These are phyloP conservation scores for Rhamnusium bicolor DNA, from an alignment of 2,888 invertebrate species.

Conservation along the genomic window DNA sequence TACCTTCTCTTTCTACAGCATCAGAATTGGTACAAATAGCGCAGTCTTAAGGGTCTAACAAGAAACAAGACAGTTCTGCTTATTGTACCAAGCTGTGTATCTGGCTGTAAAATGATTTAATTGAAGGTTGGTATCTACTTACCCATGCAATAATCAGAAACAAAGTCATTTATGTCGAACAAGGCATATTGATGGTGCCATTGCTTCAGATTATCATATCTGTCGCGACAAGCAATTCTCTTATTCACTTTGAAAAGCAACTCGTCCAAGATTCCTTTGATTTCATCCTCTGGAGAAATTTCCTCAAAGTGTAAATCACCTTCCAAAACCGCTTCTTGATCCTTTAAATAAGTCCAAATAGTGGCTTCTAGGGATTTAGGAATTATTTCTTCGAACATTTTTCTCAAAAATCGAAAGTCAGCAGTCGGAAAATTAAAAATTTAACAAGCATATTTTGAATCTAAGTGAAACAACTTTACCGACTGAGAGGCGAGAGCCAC, in stretches of 20 bases:
- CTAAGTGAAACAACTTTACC: not conserved
- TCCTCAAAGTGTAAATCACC: not conserved
- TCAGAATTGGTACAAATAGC: too few species aligned
- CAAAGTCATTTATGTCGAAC: conserved; percentile 56
- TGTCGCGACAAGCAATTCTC: conserved; percentile 56
- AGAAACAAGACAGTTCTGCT: too few species aligned
- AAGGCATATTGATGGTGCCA: conserved; percentile 63
- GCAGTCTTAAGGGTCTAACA: too few species aligned
- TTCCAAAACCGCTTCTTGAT: not conserved
- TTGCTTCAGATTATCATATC: conserved; percentile 55
- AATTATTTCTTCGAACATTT: conserved; percentile 1
- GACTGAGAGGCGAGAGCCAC: not conserved
- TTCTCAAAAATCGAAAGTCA: not conserved
- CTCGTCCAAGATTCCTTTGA: conserved; percentile 55
- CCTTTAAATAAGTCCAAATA: conserved; percentile 8
- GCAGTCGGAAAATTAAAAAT: not conserved
- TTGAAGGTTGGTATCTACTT: conserved; percentile 27
- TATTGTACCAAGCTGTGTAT: too few species aligned
- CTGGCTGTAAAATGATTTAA: not conserved
- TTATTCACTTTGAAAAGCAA: conserved; percentile 59
- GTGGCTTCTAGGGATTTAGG: conserved; percentile 15
- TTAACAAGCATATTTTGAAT: not conserved
- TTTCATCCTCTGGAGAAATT: conserved; percentile 28
- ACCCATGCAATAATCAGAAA: conserved; percentile 64
- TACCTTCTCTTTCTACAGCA: too few species aligned